Evolutionary conservation across 2,113 vertebrate genomes (phyloP).

Genomic region (Lucifuga dentata): DNA sequence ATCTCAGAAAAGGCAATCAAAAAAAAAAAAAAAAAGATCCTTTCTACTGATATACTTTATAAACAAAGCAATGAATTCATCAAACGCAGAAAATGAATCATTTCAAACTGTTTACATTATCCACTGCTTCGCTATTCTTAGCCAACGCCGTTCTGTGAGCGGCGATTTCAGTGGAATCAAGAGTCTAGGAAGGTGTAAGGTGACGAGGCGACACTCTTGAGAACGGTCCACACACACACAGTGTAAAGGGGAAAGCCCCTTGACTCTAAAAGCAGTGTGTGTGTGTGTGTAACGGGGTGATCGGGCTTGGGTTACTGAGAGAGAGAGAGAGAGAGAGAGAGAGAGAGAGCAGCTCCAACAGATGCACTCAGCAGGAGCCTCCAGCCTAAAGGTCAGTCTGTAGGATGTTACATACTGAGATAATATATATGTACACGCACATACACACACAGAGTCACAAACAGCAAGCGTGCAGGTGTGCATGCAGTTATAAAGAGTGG

Average conservation of each 20-base stretch:
- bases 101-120: no score
- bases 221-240: conserved; percentile 20
- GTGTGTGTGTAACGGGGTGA: conserved; percentile 38
- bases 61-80: no score
- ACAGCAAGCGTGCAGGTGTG: background rate
- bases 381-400: conserved; percentile 45
- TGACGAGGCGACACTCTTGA: conserved; percentile 29
- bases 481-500: background rate
- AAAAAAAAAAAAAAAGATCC: no score
- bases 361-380: conserved; percentile 49
- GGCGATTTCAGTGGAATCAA: conserved; percentile 31
- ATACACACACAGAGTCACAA: background rate
- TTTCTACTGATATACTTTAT: no score
- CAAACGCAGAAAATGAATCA: no score
- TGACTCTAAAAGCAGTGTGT: conserved; percentile 55
- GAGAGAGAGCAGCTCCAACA: conserved; percentile 41
- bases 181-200: conserved; percentile 49
- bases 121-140: conserved; percentile 20
- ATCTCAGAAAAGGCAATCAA: no score
- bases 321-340: conserved; percentile 22
- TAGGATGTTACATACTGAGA: conserved; percentile 21
- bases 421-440: conserved; percentile 28
- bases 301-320: conserved; percentile 60
- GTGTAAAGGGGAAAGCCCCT: conserved; percentile 72
- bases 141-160: background rate